Percentiles rank a stretch among this genome's conserved stretches.
These are phyloP conservation scores for Poeciliopsis infans DNA, from an alignment of 2,797 vertebrate genomes.

Conservation along the genomic window DNA sequence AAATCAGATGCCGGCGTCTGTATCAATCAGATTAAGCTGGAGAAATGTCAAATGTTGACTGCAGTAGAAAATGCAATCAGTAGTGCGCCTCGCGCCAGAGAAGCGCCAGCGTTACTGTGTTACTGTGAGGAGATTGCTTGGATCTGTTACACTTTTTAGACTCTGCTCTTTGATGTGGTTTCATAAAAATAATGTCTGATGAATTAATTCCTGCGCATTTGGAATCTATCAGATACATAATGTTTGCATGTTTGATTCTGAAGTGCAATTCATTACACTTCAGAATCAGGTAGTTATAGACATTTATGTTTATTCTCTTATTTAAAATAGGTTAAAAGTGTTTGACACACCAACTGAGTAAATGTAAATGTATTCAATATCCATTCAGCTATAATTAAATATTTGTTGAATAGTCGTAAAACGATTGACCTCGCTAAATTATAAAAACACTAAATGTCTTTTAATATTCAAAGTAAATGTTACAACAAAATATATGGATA, in stretches of 20 bases:
- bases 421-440: not conserved
- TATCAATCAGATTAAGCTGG: slow-evolving; percentile 50
- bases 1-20: slow-evolving; percentile 35
- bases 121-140: slow-evolving; percentile 38
- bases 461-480: not conserved
- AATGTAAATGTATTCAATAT: too few relatives aligned
- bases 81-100: slow-evolving; percentile 30
- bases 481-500: not conserved
- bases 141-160: slow-evolving; percentile 30
- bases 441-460: not conserved
- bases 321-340: not conserved
- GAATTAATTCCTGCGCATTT: slow-evolving; percentile 43
- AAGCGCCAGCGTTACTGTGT: slow-evolving; percentile 22
- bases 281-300: too few relatives aligned
- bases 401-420: not conserved
- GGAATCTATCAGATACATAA: slow-evolving; percentile 38
- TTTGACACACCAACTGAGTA: slow-evolving; percentile 2
- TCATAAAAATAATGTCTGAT: slow-evolving; percentile 41
- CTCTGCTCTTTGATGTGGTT: slow-evolving; percentile 51
- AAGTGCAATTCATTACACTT: not conserved
- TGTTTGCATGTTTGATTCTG: slow-evolving; percentile 12
- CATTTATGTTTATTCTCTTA: too few relatives aligned
- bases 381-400: not conserved
- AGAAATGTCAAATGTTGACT: slow-evolving; percentile 45
- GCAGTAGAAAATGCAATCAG: slow-evolving; percentile 43